These are phyloP conservation scores for Myripristis jacobus DNA, from an alignment of 2,797 vertebrate species.

Conservation along the genomic window DNA sequence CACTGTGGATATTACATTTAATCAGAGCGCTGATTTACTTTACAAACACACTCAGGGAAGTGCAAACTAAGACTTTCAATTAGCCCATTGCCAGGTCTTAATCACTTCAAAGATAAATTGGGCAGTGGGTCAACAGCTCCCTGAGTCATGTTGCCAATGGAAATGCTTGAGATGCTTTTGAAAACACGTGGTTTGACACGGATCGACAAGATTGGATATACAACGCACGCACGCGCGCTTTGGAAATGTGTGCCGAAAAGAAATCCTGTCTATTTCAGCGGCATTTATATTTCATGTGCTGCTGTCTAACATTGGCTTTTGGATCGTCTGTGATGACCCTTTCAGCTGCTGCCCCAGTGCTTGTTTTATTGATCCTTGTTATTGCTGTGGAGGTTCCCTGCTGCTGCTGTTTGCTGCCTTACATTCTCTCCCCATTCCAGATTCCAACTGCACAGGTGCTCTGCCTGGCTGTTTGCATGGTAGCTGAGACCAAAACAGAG, in stretches of 20 bases:
- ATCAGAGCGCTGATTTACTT: constrained; percentile 83
- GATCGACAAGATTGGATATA: constrained; percentile 30
- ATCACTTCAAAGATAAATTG: constrained; percentile 81
- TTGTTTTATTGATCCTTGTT: constrained; percentile 72
- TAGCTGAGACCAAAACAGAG: constrained; percentile 67
- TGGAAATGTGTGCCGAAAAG: constrained; percentile 34
- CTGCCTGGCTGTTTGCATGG: constrained; percentile 61
- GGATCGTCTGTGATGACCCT: constrained; percentile 63
- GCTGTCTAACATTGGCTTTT: constrained; percentile 43
- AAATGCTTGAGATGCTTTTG: constrained; percentile 19
- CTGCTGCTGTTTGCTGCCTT: constrained; percentile 59
- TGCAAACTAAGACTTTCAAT: constrained; percentile 79
- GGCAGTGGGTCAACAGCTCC: constrained; percentile 73
- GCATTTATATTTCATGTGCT: constrained; percentile 71
- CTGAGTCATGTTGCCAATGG: constrained; percentile 56
- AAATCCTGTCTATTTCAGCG: constrained; percentile 54
- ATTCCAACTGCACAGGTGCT: constrained; percentile 69
- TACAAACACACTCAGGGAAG: constrained; percentile 82
- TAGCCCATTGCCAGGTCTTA: constrained; percentile 79
- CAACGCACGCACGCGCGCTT: constrained; percentile 43
- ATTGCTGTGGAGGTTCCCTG: constrained; percentile 67
- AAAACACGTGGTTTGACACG: constrained; percentile 10
- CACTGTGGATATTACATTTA: constrained; percentile 79
- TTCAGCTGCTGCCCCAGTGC: constrained; percentile 49
- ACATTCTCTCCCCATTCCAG: constrained; percentile 36